Evolutionary conservation across 1,140 invertebrate genomes (phyloP), one percentile per base, ranked within the genome.

Genomic region (Acyrthosiphon pisum): DNA sequence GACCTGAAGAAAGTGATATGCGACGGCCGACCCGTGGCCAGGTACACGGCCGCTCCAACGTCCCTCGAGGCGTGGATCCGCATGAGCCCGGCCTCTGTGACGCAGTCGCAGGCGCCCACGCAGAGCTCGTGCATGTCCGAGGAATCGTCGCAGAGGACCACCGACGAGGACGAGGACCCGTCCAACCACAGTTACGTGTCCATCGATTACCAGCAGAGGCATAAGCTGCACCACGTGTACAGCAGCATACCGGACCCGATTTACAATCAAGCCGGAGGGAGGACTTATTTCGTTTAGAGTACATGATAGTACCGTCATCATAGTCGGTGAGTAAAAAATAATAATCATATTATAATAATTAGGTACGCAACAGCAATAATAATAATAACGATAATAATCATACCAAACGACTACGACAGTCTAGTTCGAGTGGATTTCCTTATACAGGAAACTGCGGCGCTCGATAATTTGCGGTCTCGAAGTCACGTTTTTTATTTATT

Each of bases 91-190:
- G 94, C 94, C 8, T 91, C 93, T n/a, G 94, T 94, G 60, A 93
- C 94, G 94, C 95, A 95, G 93, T 95, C 96, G 81, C 95, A 96
- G 94, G 95, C 86, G 95, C 95, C 93, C 0, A 96, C 96, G 37
- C 96, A 96, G 56, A 96, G 96, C 48, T 96, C 96, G 83, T 96
- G 96, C 95, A 96, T 96, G 53, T 96, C 96, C 89, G 96, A 96
- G 56, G 96, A 96, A 93, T 96, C 96, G 23, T 96, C 96, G 76
- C 95, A 96, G 68, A 96, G 96, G 94, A 96, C 96, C 94, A 95
- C 95, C 11, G 95, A 96, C 94, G 95, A 96, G 94, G 95, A 96
- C 94, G 96, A 96, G 94, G 96, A 96, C 94, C 95, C 95, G 30
- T 95, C 96, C 94, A 95, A 96, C 94, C 95, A 96, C 94, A 95